Evolutionary conservation across 2,797 vertebrate genomes (phyloP).

Genomic region (Propithecus perrieri): DNA sequence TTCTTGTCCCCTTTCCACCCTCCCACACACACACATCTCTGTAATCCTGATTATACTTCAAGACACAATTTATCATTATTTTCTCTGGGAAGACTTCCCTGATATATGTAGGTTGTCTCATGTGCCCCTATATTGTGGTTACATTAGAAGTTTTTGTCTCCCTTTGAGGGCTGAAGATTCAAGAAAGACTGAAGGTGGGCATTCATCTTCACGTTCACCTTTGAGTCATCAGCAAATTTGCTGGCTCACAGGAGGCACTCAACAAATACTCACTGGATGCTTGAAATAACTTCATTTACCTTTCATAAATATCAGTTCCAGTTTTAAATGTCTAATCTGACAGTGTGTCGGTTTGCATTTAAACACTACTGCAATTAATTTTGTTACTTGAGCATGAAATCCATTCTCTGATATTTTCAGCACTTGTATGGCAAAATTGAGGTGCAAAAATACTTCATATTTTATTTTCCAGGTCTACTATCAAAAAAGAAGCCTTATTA

Average conservation of each 20-base stretch:
- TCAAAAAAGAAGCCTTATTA: slow-evolving; percentile 1
- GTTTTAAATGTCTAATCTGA: slow-evolving; percentile 54
- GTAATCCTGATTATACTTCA: slow-evolving; percentile 32
- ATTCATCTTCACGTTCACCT: slow-evolving; percentile 15
- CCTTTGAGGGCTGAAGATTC: slow-evolving; percentile 34
- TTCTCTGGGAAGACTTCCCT: not conserved
- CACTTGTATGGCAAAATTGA: slow-evolving; percentile 24
- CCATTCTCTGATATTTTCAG: slow-evolving; percentile 47
- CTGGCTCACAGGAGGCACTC: not conserved
- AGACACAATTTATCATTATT: not conserved
- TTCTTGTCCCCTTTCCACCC: not conserved
- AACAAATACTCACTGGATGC: slow-evolving; percentile 21
- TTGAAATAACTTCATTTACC: slow-evolving; percentile 49
- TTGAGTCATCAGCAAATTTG: slow-evolving; percentile 39
- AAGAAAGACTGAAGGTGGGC: not conserved
- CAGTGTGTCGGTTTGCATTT: slow-evolving; percentile 19
- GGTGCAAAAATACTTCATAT: not conserved
- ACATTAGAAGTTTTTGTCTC: not conserved
- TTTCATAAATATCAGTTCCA: slow-evolving; percentile 54
- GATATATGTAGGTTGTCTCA: not conserved
- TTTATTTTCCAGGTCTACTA: not conserved
- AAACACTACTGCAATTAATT: slow-evolving; percentile 36
- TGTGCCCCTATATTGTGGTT: not conserved
- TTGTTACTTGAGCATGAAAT: slow-evolving; percentile 57
- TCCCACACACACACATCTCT: not conserved